Evolutionary conservation across 2,888 invertebrate species (phyloP), one percentile per base, ranked within the genome.

Genomic region (Polydrusus tereticollis): DNA sequence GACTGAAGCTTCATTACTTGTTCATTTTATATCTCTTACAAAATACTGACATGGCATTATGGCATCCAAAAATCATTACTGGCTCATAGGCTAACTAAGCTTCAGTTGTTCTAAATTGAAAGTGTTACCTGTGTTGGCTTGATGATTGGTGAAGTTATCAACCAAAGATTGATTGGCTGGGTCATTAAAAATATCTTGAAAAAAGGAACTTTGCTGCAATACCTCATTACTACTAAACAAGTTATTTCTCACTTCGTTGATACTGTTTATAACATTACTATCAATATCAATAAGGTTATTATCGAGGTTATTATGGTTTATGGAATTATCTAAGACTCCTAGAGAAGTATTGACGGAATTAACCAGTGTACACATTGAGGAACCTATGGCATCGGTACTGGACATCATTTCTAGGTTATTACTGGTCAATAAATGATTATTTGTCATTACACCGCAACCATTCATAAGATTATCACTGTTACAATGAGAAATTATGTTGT

Each of bases 161-260:
- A 84, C 84, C 38, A 84, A 76, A 0, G 83, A 82, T 72, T 83
- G 83, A 10, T 82, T 80, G 7, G 80, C 80, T 8, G 83, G 83
- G 78, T 83, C 83, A 75, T 81, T 83, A 72, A 85, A 85, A 64
- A 85, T 83, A 75, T 85, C 85, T 78, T 82, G 83, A 78, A 85
- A 85, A 64, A 85, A 77, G 0, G 83, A 82, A 57, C 82, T 82
- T 72, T 83, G 82, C 52, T 83, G 84, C 10, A 84, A 74, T 21
- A 83, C 83, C 75, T 84, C 84, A 59, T 78, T 83, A 38, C 77
- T 81, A n/a, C 77, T 78, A 72, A 83, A 83, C 58, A 85, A 77
- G 75, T 82, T 82, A 69, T 77, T 79, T 77, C 83, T 82, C 18
- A 82, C 82, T 57, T 79, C 78, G 60, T 78, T 20, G 1, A 75